Percentiles rank a stretch among this genome's conserved stretches.
Conservation (phyloP, 2,797 vertebrate species). For the Eupleurogrammus muticus region DNA sequence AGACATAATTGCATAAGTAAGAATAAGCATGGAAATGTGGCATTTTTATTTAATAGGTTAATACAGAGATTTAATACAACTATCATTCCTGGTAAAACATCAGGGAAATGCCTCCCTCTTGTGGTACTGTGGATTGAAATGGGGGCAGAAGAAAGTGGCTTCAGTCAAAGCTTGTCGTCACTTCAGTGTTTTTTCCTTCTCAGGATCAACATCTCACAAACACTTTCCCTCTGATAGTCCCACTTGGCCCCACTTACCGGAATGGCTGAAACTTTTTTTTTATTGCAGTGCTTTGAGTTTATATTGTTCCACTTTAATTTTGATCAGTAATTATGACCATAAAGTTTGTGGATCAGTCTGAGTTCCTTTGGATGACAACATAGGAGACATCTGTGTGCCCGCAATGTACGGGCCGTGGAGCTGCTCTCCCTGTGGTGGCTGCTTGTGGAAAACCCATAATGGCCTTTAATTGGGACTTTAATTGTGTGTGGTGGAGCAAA, state of each 20-base stretch:
- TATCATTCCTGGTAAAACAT: slow-evolving; percentile 23
- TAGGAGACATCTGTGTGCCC: slow-evolving; percentile 81
- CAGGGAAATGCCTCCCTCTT: slow-evolving; percentile 77
- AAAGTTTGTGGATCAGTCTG: slow-evolving; percentile 80
- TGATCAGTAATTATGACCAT: slow-evolving; percentile 84
- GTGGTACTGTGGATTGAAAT: slow-evolving; percentile 50
- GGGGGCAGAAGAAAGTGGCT: background rate
- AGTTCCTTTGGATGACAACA: slow-evolving; percentile 82
- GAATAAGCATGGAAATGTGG: slow-evolving; percentile 38
- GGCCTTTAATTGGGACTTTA: slow-evolving; percentile 85
- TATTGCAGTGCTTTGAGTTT: slow-evolving; percentile 70
- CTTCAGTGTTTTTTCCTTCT: slow-evolving; percentile 31
- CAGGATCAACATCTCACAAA: slow-evolving; percentile 51
- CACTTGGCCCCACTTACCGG: slow-evolving; percentile 69
- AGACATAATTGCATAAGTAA: slow-evolving; percentile 30
- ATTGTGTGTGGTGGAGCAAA: slow-evolving; percentile 83
- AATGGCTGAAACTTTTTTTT: slow-evolving; percentile 71
- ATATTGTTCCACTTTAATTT: slow-evolving; percentile 80
- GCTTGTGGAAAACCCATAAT: slow-evolving; percentile 83
- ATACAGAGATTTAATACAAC: background rate
- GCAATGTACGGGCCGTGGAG: slow-evolving; percentile 71
- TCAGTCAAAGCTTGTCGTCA: slow-evolving; percentile 8
- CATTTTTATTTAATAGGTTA: slow-evolving; percentile 33
- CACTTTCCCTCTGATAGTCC: slow-evolving; percentile 62
- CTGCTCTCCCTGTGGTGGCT: slow-evolving; percentile 76